Conservation (phyloP, 2,888 invertebrate genomes). For the Drosophila bunnanda region DNA sequence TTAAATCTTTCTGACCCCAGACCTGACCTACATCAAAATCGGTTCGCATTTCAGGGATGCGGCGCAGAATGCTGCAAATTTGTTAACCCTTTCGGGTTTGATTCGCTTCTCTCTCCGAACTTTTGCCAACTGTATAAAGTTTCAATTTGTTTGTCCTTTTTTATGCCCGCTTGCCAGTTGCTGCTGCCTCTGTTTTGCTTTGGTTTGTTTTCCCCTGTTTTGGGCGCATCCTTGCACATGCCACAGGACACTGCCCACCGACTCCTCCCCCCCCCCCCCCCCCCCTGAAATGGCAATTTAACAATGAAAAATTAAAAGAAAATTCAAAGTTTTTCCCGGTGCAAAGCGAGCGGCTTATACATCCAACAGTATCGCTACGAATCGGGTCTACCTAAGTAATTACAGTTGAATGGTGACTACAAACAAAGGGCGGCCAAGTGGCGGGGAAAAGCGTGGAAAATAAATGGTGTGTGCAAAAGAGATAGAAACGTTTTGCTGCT, state of each 20-base stretch:
- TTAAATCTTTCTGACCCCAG: conserved; percentile 17
- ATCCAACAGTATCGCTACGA: conserved; percentile 32
- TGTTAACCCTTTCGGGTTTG: conserved; percentile 52
- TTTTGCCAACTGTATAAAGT: conserved; percentile 54
- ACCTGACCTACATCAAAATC: conserved; percentile 53
- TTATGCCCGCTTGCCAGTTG: conserved; percentile 46
- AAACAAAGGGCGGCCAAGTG: conserved; percentile 43
- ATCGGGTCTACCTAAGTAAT: conserved; percentile 66
- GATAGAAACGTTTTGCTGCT: conserved; percentile 39
- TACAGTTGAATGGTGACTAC: conserved; percentile 77
- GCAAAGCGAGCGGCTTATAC: conserved; percentile 70
- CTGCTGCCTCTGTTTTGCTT: conserved; percentile 45
- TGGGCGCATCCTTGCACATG: conserved; percentile 60
- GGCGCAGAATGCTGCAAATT: conserved; percentile 43
- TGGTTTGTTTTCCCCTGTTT: conserved; percentile 17
- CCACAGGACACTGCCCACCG: conserved; percentile 18
- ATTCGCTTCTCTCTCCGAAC: conserved; percentile 26
- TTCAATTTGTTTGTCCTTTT: conserved; percentile 63
- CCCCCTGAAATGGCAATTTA: conserved; percentile 71
- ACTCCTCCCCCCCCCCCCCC: background rate
- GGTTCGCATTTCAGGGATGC: conserved; percentile 62
- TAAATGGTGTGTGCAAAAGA: conserved; percentile 46
- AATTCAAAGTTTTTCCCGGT: conserved; percentile 67
- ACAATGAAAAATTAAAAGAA: conserved; percentile 81
- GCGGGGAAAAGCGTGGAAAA: conserved; percentile 6